Base-by-base conservation (phyloP, 2,113 vertebrate species). In the Pteruthius melanotis region DNA sequence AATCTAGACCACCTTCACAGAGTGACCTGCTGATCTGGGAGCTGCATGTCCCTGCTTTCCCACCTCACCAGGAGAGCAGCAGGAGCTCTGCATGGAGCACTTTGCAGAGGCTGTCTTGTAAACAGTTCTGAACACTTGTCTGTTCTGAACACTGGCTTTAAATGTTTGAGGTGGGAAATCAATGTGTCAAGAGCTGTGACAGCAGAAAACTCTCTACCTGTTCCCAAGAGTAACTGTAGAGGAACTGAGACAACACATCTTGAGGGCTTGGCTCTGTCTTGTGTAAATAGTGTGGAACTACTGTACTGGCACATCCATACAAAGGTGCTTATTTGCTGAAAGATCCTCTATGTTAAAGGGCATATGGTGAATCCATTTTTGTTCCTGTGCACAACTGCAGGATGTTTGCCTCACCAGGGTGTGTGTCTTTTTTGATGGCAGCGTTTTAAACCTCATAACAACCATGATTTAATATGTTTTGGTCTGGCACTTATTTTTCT, bases 211-310 rank as follows among this genome's bases (percentile, higher is more conserved):
- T 44, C 35, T 66, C 47, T 83, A 35, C 47, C 64, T 31, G 4
- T 49, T 81, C 80, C 26, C 49, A 35, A 45, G 57, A 78, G 53
- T 44, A 79, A 39, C 37, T 60, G 69, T 13, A 53, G 85, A 86
- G 83, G 37, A 90, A 49, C 56, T 57, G 53, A 82, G 83, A 79
- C 61, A 44, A 31, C 71, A 45, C 49, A 24, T 95, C 86, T 93
- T 57, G 89, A 87, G 65, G 83, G 28, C 74, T 95, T 95, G 83
- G 57, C 93, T 95, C 56, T 82, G 80, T 47, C 27, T 82, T 71
- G 68, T 80, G 45, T 91, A 94, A 94, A 76, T 71, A 79, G 19
- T 37, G 74, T 91, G 84, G 40, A 87, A 53, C 77, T 94, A 65
- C 91, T 84, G 72, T 78, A 86, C 53, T 83, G 93, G 81, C 83